Evolutionary conservation across 2,888 invertebrate genomes (phyloP), one percentile per base, ranked within the genome.

Genomic region (Bursaphelenchus okinawaensis): DNA sequence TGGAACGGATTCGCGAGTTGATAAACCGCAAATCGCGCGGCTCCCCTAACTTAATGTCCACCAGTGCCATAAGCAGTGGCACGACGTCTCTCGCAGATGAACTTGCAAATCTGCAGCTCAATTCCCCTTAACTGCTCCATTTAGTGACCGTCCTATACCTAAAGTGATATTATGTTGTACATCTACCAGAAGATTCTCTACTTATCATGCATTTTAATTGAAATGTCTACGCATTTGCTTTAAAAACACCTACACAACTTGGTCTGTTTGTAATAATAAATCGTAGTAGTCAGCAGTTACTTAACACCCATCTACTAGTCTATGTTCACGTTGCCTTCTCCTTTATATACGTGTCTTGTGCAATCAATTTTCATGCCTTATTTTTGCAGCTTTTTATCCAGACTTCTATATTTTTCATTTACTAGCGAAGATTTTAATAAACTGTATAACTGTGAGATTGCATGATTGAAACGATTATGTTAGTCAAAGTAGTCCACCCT

Each of bases 401-500:
- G 40, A 40, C n/a, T 40, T 40, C 40, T 40, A 40, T 16, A 3
- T 40, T 40, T 12, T 29, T 9, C 19, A 20, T 54, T 12, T 20
- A 24, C 24, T 16, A 54, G 19, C n/a, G 12, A 16, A 54, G 19
- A 54, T 16, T 54, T 20, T 20, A 24, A 54, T 23, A 54, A 54
- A 24, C 22, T 23, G 22, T 54, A 23, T 20, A 12, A 24, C 6
- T 24, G 12, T 52, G 8, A 19, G 54, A 40, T 16, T 40, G 40
- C n/a, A 40, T 40, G 12, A 40, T 12, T 40, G n/a, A 4, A 55
- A 3, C 6, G 57, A 1, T 3, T 4, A 12, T 26, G 27, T 2
- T 64, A 20, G 52, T 76, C 78, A 60, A 78, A 76, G 57, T 73
- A 76, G 56, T 76, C 76, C 29, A 78, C 61, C 7, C 78, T 61